Evolutionary conservation across 2,888 invertebrate genomes (phyloP).

Genomic region (Luperina testacea): DNA sequence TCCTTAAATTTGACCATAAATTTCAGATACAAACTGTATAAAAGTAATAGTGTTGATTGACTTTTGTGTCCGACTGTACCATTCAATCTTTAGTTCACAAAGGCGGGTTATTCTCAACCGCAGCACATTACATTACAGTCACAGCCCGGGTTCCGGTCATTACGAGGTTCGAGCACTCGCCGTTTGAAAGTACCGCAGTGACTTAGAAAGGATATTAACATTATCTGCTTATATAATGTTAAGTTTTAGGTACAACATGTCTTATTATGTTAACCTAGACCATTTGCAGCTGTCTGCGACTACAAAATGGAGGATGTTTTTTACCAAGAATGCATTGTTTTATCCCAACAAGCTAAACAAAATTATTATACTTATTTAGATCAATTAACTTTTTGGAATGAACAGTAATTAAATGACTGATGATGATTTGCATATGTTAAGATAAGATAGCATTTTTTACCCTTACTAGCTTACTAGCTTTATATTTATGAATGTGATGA

Average conservation of each 20-base stretch:
- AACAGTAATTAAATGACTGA: background rate
- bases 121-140: constrained; percentile 10
- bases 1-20: background rate
- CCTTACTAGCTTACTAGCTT: background rate
- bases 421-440: background rate
- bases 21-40: background rate
- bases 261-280: background rate
- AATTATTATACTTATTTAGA: background rate
- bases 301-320: background rate
- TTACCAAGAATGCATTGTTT: background rate
- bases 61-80: background rate
- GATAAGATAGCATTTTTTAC: background rate
- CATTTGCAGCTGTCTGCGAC: background rate
- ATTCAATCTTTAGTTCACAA: background rate
- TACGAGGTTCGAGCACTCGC: constrained; percentile 13
- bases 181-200: constrained; percentile 45
- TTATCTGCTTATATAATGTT: constrained; percentile 39
- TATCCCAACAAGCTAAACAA: background rate
- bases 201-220: constrained; percentile 46
- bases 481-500: background rate
- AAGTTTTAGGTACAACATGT: background rate
- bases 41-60: background rate
- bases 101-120: background rate
- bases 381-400: too few species aligned
- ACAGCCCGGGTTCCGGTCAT: constrained; percentile 31